Conservation (phyloP, 2,797 vertebrate species). For the Tiaroga cobitis region DNA sequence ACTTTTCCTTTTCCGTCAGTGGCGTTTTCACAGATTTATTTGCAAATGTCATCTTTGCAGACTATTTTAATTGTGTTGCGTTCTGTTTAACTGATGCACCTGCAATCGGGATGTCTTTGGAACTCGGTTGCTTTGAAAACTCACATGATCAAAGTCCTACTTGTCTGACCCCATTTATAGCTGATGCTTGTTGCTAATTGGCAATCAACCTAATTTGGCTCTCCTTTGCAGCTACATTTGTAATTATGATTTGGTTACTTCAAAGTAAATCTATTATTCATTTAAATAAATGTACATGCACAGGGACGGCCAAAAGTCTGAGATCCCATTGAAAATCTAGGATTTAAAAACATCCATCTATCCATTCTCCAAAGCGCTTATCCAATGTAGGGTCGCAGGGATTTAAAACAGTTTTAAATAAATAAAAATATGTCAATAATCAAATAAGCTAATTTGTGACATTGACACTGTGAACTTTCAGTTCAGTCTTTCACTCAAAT, state of each 20-base stretch:
- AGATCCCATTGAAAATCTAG: background rate
- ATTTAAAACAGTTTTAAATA: background rate
- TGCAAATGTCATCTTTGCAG: background rate
- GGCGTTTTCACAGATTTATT: background rate
- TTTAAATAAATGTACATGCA: conserved; percentile 12
- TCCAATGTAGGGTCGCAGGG: background rate
- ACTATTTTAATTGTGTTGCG: conserved; percentile 40
- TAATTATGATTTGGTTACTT: conserved; percentile 29
- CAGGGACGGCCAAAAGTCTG: background rate
- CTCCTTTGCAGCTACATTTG: conserved; percentile 15
- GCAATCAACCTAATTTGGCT: conserved; percentile 33
- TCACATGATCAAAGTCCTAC: conserved; percentile 60
- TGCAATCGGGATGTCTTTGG: conserved; percentile 56
- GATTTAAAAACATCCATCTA: background rate
- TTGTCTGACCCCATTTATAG: conserved; percentile 64
- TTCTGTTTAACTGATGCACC: conserved; percentile 59
- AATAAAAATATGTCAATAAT: background rate
- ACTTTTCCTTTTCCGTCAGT: background rate
- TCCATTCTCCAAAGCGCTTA: background rate
- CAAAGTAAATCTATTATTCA: conserved; percentile 23
- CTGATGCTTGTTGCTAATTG: conserved; percentile 30
- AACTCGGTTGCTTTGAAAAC: conserved; percentile 60
- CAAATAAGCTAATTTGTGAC: background rate
- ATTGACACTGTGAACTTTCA: background rate
- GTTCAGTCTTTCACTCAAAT: background rate